Evolutionary conservation across 2,797 vertebrate species (phyloP), one percentile per base, ranked within the genome.

Genomic region (Brotogeris chrysoptera): DNA sequence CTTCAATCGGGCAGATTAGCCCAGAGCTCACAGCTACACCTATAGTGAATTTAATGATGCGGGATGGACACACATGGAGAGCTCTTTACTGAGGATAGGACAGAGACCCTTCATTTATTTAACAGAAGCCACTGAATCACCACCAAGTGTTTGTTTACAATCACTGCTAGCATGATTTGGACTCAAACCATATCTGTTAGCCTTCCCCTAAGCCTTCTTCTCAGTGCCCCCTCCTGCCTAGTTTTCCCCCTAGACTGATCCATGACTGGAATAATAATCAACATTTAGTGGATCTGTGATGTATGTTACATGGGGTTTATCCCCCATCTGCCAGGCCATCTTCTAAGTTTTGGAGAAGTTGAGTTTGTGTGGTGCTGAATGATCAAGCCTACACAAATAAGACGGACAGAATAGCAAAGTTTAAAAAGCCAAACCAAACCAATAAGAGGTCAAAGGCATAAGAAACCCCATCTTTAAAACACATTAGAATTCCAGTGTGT

Each of bases 101-200:
- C 36, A 83, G 61, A 70, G 16, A 68, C 19, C 41, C 71, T 20
- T 61, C 20, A 0, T 25, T 92, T 47, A 47, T 38, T 64, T 41
- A 61, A 86, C 28, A 78, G 76, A 86, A 96, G 53, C 53, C 71
- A 87, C 43, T 44, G 32, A 84, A 81, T 81, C 66, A 74, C 43
- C 21, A 88, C 27, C 60, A 86, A 60, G 50, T 57, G 20, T 80
- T 92, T 90, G 80, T 59, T 86, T 71, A 79, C 0, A 0, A 78
- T 70, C 87, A 73, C 25, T 76, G 28, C 43, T 86, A 80, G 69
- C 50, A 60, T 24, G 36, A 88, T 63, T 34, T 79, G 66, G 66
- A 93, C 59, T 83, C 43, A 61, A 60, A 34, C 17, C 69, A 86
- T 72, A 83, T n/a, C 20, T 76, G 12, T 63, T 28, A 68, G 32